A percentile compares a stretch with the other conserved stretches of the same genome.
These are phyloP conservation scores for Mesocricetus auratus DNA, from an alignment of 2,113 vertebrate genomes.

Conservation along the genomic window DNA sequence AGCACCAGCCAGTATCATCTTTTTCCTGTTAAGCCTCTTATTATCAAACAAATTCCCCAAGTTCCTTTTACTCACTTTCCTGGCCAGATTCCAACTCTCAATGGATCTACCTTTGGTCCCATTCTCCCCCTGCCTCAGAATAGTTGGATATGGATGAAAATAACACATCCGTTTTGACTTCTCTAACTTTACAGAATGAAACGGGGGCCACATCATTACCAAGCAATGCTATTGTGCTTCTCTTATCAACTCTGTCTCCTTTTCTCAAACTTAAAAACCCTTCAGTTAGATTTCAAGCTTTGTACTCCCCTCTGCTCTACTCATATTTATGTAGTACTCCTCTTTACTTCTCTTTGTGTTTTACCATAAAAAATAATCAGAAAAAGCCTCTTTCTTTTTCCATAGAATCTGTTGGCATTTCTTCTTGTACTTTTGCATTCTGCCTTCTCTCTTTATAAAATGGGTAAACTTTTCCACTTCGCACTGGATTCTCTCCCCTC, in stretches of 20 bases:
- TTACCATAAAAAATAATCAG: not conserved
- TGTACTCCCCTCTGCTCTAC: not conserved
- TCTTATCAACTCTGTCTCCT: not conserved
- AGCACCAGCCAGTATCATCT: not conserved
- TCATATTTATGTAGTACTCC: not conserved
- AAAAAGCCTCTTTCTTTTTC: not conserved
- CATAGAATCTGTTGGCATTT: not conserved
- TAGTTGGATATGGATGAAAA: not conserved
- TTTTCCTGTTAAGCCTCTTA: not conserved
- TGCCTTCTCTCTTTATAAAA: not conserved
- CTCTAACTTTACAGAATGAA: not conserved
- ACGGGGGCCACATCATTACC: not conserved
- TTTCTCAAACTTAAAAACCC: not conserved
- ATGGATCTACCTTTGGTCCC: not conserved
- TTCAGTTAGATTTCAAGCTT: not conserved
- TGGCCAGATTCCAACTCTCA: not conserved
- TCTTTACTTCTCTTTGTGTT: not conserved
- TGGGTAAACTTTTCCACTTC: not conserved
- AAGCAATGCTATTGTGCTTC: not conserved
- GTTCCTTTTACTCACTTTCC: not conserved
- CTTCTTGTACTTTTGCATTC: not conserved
- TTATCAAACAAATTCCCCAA: not conserved
- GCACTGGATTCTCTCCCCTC: not conserved
- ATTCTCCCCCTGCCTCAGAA: not conserved
- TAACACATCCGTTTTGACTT: not conserved